A percentile compares a stretch with the other conserved stretches of the same genome.
Evolutionary conservation across 2,888 invertebrate species (phyloP).

Genomic region (Xanthostigma xanthostigma): DNA sequence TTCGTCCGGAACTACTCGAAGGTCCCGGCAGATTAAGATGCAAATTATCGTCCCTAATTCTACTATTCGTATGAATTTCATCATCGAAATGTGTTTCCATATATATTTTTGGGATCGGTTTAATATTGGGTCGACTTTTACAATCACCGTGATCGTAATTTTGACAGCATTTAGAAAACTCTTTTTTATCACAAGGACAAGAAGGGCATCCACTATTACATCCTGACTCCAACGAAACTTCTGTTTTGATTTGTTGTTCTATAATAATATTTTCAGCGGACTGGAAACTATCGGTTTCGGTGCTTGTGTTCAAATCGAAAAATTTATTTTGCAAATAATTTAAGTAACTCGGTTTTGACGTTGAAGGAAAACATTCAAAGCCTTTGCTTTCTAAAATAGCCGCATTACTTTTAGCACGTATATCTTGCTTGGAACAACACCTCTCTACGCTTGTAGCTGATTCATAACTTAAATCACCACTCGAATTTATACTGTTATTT

Average conservation of each 20-base stretch:
- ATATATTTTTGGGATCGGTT: conserved; percentile 15
- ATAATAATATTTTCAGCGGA: conserved; percentile 38
- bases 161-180: conserved; percentile 19
- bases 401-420: conserved; percentile 13
- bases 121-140: conserved; percentile 4
- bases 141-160: conserved; percentile 21
- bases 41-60: no score
- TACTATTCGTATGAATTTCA: conserved; percentile 1
- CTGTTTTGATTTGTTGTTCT: conserved; percentile 17
- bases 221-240: conserved; percentile 20
- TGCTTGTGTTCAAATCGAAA: conserved; percentile 10
- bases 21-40: no score
- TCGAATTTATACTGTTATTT: conserved; percentile 23
- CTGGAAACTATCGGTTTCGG: conserved; percentile 30
- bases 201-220: conserved; percentile 21
- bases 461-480: conserved; percentile 34
- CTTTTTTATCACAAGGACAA: conserved; percentile 20
- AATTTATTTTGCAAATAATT: no score
- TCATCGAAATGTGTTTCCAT: conserved; percentile 27
- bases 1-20: no score
- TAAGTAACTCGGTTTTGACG: no score
- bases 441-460: conserved; percentile 28
- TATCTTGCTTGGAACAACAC: conserved; percentile 17
- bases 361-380: conserved; percentile 8
- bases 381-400: conserved; percentile 12